phyloP scores from a whole-genome alignment of 1,140 invertebrate genomes.

The Drosophila truncata region DNA sequence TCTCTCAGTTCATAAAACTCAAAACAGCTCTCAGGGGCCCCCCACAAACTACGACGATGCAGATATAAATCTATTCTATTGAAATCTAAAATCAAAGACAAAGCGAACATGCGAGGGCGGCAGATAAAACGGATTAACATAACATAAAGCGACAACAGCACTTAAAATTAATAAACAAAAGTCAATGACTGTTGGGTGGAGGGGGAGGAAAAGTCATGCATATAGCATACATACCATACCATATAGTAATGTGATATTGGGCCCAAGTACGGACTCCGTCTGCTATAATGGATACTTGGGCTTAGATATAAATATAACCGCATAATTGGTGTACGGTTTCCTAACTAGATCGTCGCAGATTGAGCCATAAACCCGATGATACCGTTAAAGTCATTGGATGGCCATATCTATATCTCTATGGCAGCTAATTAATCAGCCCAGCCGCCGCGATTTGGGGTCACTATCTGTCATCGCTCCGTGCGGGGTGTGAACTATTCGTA shows the following conservation, averaged over 20 bases:
- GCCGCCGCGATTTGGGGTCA: constrained; percentile 30
- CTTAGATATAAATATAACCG: constrained; percentile 45
- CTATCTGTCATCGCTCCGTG: constrained; percentile 27
- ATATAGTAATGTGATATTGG: constrained; percentile 63
- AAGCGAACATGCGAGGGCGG: constrained; percentile 38
- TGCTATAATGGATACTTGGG: constrained; percentile 28
- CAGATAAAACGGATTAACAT: constrained; percentile 50
- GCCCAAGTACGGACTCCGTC: constrained; percentile 61
- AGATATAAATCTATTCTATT: constrained; percentile 48
- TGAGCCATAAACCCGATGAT: constrained; percentile 33
- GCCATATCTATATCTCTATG: constrained; percentile 33
- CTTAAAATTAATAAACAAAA: constrained; percentile 65
- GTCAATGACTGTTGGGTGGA: constrained; percentile 37
- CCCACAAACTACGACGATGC: constrained; percentile 18
- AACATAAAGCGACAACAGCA: constrained; percentile 40
- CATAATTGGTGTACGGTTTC: constrained; percentile 50
- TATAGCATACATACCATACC: neutral
- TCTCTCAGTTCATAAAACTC: constrained; percentile 10
- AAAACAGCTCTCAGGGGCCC: neutral
- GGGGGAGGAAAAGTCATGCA: constrained; percentile 3
- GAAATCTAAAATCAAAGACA: constrained; percentile 44
- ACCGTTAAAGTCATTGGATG: constrained; percentile 44
- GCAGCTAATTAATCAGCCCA: constrained; percentile 39
- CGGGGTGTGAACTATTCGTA: constrained; percentile 44
- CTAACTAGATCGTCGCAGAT: constrained; percentile 34